Base-by-base conservation (phyloP, 1,140 invertebrate genomes). In the Drosophila persimilis region DNA sequence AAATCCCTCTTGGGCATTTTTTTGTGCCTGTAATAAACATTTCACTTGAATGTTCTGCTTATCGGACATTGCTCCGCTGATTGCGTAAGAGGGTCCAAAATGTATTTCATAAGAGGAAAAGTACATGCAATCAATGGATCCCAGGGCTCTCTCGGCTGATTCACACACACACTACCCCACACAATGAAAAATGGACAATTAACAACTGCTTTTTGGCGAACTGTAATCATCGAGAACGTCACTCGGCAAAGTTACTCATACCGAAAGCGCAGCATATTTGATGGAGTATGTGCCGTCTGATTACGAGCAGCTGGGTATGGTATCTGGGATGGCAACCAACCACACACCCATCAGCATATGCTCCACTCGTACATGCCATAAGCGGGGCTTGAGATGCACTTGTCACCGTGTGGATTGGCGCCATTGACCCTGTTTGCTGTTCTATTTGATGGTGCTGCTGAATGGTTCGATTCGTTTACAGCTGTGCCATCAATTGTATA, bases 101-200 rank as follows among this genome's bases (percentile, higher is more conserved):
- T 70, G 46, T 39, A 45, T 71, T 71, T 51, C 54, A 70, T 58
- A 70, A 67, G 17, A 52, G 2, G 39, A 15, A 35, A 11, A 35
- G 31, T 9, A 31, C 31, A 31, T 31, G 20, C 26, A 11, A 51
- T 6, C 29, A 39, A 35, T 24, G 45, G n/a, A 43, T 50, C 48
- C 13, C 39, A 7, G 35, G 13, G 31, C 56, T 46, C 29, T 58
- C 43, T 39, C 72, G 65, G 55, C 66, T 85, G 80, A 84, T 69
- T 85, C 80, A 84, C 72, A 58, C 66, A 71, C 31, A 3, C 31
- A 31, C 26, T 5, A 29, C 46, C 15, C 77, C 62, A 35, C 45
- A 71, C 35, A 13, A 11, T 72, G 66, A 85, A 62, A 24, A 80
- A 57, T 61, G 59, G 59, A 65, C 77, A 84, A 80, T 84, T 85